Conservation (phyloP, 2,888 invertebrate genomes). For the Chloroclysta siterata region DNA sequence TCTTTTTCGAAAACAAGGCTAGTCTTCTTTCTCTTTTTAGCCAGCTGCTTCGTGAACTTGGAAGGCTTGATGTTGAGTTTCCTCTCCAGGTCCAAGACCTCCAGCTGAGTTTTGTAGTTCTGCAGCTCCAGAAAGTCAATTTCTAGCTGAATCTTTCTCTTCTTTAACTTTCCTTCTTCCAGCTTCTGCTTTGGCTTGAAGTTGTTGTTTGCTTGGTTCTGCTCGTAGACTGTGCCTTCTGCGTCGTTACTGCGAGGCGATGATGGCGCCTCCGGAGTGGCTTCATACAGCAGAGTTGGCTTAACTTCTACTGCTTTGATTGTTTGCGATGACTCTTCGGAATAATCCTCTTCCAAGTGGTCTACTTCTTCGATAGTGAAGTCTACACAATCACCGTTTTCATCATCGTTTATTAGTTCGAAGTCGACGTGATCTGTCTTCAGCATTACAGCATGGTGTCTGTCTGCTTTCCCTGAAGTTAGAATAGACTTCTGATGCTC, state of each 20-base stretch:
- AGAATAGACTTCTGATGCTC: neutral
- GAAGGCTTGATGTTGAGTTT: conserved; percentile 34
- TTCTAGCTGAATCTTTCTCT: conserved; percentile 29
- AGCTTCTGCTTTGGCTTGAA: neutral
- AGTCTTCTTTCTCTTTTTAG: conserved; percentile 18
- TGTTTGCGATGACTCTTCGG: neutral
- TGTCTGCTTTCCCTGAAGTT: neutral
- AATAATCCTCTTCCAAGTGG: neutral
- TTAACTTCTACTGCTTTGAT: neutral
- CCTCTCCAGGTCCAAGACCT: conserved; percentile 33
- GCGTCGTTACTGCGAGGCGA: neutral
- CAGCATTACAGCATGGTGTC: neutral
- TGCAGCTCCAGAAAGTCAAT: conserved; percentile 35
- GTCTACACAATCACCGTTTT: neutral
- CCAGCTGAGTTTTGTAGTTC: conserved; percentile 38
- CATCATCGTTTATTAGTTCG: conserved; percentile 8
- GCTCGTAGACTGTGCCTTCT: neutral
- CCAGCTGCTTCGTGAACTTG: conserved; percentile 30
- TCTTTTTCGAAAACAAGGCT: conserved; percentile 2
- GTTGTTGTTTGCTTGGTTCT: no score
- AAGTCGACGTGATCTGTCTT: conserved; percentile 1
- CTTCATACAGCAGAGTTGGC: neutral
- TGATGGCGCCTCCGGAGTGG: neutral
- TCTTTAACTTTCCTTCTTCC: conserved; percentile 29
- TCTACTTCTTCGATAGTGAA: conserved; percentile 12